Base-by-base conservation (phyloP, 2,113 vertebrate genomes). In the Gallinago media region DNA sequence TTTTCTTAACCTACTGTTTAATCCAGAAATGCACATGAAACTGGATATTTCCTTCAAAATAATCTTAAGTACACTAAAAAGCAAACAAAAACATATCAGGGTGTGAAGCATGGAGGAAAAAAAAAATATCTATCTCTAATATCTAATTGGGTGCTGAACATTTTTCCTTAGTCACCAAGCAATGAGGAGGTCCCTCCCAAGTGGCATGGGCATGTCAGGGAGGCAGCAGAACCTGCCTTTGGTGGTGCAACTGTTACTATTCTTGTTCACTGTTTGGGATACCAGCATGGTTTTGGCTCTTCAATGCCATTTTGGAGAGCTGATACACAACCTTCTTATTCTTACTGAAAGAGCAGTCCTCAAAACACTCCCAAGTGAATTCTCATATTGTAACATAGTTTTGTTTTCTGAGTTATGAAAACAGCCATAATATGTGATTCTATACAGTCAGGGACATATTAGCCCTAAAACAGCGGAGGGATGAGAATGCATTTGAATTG, bases 171-270 rank as follows among this genome's bases (percentile, higher is more conserved):
- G 42, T 32, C 50, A 26, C 9, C 20, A 62, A 67, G 27, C 7
- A 74, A 85, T 70, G 18, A 73, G 19, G 8, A 76, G 15, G 23
- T 56, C 7, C 14, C 27, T 6, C 17, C 8, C 3, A 23, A 84
- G 52, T 1, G 0, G 16, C 11, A 7, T 2, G 3, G 29, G 8
- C 36, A 22, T 14, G 8, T 14, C 4, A 11, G 19, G 20, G 25
- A 84, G 22, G 15, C 22, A 71, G 47, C 2, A 88, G 20, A 34
- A 25, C 4, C 7, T 2, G 0, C 14, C 12, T 14, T 32, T 2
- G 2, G 2, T 20, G 31, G 3, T 15, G 6, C 9, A 52, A 16
- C 8, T 21, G 3, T 32, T 87, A 12, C 26, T 75, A 6, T 25
- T 38, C 29, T 47, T 66, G 9, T 8, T 54, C 0, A 0, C 16